Evolutionary conservation across 2,888 invertebrate species (phyloP), one percentile per base, ranked within the genome.

Genomic region (Limnephilus rhombicus): DNA sequence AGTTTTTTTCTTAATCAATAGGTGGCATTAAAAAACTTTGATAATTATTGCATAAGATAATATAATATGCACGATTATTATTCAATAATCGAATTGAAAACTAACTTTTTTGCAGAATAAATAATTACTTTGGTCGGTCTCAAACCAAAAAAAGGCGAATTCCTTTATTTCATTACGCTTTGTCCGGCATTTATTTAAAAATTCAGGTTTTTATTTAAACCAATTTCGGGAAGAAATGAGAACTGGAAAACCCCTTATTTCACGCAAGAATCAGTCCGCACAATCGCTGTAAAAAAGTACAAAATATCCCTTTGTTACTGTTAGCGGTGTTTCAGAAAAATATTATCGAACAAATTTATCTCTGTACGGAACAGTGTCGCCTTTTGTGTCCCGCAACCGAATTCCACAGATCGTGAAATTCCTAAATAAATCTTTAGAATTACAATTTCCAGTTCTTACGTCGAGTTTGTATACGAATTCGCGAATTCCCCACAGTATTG

Each of bases 381-480:
- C 68, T 68, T 68, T 68, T 68, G 68, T 68, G 68, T 68, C 68
- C 68, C 68, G 68, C 68, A 9, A 68, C 68, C 68, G 68, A 68
- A 68, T 68, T 68, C 68, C 68, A n/a, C 68, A 68, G 68, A 68
- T 68, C 68, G 68, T 68, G 34, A 80, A 89, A 89, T 89, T 80
- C 88, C 68, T 24, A 87, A 89, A 89, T 89, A 89, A 89, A 89
- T 89, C 88, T 89, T 31, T 41, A 37, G 34, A 89, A 89, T 89
- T 89, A 89, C 80, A 41, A 89, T 89, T 68, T 68, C 80, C 37
- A 37, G 37, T 86, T 89, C 88, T 80, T 87, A 53, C 41, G 31
- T 37, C 12, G 88, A 80, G 34, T 80, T 80, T 80, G 88, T 37
- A 68, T 68, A 68, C n/a, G 68, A 68, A 68, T 68, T 68, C 68